Evolutionary conservation across 2,888 invertebrate species (phyloP).

Genomic region (Xylota segnis): DNA sequence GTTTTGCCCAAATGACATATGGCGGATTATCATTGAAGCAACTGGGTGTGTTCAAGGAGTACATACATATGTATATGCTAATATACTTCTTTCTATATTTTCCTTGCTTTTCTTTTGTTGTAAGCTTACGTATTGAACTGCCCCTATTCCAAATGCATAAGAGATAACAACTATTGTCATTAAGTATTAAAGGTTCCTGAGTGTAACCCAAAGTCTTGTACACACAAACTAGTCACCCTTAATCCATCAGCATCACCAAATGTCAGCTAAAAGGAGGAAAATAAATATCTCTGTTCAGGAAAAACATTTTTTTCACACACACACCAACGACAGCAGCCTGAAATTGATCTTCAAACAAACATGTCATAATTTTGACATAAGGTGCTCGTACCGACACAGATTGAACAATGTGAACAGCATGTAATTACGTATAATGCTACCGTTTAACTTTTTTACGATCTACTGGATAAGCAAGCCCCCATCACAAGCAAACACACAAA

Average conservation of each 20-base stretch:
- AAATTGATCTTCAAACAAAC: slow-evolving; percentile 7
- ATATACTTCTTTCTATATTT: too few relatives aligned
- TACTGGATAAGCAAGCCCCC: background rate
- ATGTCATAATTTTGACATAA: slow-evolving; percentile 26
- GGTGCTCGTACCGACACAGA: background rate
- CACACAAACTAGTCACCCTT: background rate
- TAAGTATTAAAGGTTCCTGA: too few relatives aligned
- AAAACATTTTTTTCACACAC: background rate
- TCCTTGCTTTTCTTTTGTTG: too few relatives aligned
- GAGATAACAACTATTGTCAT: too few relatives aligned
- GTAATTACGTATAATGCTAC: slow-evolving; percentile 21
- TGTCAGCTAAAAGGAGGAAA: background rate
- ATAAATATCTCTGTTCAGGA: background rate
- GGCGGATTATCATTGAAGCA: too few relatives aligned
- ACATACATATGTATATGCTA: too few relatives aligned
- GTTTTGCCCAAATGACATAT: too few relatives aligned
- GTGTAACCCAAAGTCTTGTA: too few relatives aligned
- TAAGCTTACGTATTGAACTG: too few relatives aligned
- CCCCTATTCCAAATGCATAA: too few relatives aligned
- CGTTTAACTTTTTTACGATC: slow-evolving; percentile 14
- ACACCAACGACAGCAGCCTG: background rate
- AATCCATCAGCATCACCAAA: background rate
- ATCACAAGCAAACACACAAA: slow-evolving; percentile 3
- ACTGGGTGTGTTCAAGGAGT: too few relatives aligned
- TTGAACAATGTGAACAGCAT: slow-evolving; percentile 13